Evolutionary conservation across 2,888 invertebrate genomes (phyloP).

Genomic region (Elegia similella): DNA sequence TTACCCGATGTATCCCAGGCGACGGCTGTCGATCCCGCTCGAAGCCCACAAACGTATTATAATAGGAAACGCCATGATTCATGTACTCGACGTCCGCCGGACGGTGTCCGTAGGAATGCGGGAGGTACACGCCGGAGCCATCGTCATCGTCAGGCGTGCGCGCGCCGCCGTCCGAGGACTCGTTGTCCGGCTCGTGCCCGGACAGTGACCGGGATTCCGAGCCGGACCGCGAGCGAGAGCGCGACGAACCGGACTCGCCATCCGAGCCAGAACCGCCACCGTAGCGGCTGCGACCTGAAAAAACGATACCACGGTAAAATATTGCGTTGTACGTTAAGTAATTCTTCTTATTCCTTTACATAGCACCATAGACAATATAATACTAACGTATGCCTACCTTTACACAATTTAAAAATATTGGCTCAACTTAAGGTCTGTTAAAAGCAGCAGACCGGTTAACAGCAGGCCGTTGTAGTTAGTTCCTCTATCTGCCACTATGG

Average conservation of each 20-base stretch:
- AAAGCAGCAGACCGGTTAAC: too few relatives aligned
- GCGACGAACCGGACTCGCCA: conserved; percentile 87
- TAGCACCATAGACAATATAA: too few relatives aligned
- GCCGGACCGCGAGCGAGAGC: conserved; percentile 79
- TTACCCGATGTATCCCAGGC: conserved; percentile 74
- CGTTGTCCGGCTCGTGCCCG: conserved; percentile 88
- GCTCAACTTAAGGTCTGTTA: too few relatives aligned
- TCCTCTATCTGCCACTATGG: too few relatives aligned
- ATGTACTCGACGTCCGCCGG: conserved; percentile 70
- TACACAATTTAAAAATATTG: too few relatives aligned
- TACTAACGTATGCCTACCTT: too few relatives aligned
- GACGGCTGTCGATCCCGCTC: conserved; percentile 74
- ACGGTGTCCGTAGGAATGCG: conserved; percentile 81
- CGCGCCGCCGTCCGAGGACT: conserved; percentile 88
- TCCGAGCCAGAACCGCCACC: conserved; percentile 80
- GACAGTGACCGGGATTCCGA: conserved; percentile 87
- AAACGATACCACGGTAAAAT: neutral
- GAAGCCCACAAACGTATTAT: conserved; percentile 82
- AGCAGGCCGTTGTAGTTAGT: too few relatives aligned
- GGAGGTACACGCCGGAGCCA: conserved; percentile 83
- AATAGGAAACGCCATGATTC: conserved; percentile 82
- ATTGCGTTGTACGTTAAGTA: neutral
- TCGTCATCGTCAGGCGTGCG: conserved; percentile 86
- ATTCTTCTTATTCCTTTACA: too few relatives aligned
- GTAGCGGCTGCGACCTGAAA: conserved; percentile 85